Conservation (phyloP, 1,140 invertebrate species). For the Lutraria rhynchaena region DNA sequence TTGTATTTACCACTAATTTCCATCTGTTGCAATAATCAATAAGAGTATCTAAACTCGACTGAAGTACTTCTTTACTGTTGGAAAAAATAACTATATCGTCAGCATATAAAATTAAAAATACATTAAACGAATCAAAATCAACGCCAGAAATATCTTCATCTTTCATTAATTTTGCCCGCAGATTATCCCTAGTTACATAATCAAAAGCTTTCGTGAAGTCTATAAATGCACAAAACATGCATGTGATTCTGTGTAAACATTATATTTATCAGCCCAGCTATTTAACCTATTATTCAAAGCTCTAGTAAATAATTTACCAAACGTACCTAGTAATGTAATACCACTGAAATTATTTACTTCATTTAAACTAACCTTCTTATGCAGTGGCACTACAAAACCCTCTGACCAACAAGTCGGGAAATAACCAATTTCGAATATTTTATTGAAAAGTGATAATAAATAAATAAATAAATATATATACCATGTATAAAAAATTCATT, state of each 20-base stretch:
- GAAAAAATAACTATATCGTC: constrained; percentile 50
- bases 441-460: constrained; percentile 11
- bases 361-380: too few species aligned
- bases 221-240: constrained; percentile 27
- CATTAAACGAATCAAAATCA: not conserved
- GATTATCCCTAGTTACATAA: too few species aligned
- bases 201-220: constrained; percentile 53
- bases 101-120: constrained; percentile 25
- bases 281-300: too few species aligned
- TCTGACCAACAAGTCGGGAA: constrained; percentile 11
- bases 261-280: constrained; percentile 33
- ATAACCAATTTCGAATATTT: too few species aligned
- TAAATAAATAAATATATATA: not conserved
- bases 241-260: not conserved
- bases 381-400: constrained; percentile 24
- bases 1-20: constrained; percentile 35
- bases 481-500: too few species aligned
- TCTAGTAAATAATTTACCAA: constrained; percentile 32
- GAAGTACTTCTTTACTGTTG: constrained; percentile 13
- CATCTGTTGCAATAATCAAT: constrained; percentile 32
- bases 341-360: too few species aligned
- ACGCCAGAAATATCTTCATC: constrained; percentile 2
- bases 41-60: constrained; percentile 13
- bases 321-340: constrained; percentile 34
- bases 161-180: constrained; percentile 12